Percentiles rank a stretch among this genome's conserved stretches.
Conservation (phyloP, 2,113 vertebrate species). For the Notarius quadriscutis region DNA sequence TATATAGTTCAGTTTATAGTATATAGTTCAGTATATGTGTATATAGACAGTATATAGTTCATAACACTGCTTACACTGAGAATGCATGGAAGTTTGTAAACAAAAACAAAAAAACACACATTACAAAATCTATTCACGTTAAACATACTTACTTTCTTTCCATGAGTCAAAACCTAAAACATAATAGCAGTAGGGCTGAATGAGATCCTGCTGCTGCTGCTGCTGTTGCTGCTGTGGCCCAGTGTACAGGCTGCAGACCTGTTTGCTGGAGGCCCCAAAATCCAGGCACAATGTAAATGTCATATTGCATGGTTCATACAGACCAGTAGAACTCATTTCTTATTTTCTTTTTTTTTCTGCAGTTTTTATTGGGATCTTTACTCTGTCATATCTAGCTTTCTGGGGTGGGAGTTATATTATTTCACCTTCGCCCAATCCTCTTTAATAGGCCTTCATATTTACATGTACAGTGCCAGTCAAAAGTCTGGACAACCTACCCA, state of each 20-base stretch:
- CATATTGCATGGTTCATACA: not conserved
- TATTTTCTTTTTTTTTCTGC: not conserved
- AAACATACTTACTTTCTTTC: not conserved
- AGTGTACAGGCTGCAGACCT: not conserved
- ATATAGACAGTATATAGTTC: not conserved
- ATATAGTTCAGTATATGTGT: no score
- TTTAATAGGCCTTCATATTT: not conserved
- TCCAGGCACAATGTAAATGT: constrained; percentile 17
- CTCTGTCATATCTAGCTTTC: not conserved
- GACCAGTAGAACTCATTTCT: not conserved
- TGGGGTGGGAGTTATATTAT: not conserved
- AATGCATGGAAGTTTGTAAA: not conserved
- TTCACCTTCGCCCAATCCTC: not conserved
- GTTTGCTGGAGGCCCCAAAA: not conserved
- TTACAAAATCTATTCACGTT: not conserved
- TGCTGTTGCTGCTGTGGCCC: constrained; percentile 1
- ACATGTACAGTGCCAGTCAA: not conserved
- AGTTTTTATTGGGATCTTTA: not conserved
- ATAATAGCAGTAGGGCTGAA: not conserved
- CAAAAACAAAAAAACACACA: not conserved
- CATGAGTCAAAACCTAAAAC: not conserved
- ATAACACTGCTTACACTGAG: not conserved
- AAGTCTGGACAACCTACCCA: no score
- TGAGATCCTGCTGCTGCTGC: constrained; percentile 11
- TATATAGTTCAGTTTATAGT: no score